Evolutionary conservation across 2,888 invertebrate genomes (phyloP), one percentile per base, ranked within the genome.

Genomic region (Enoplolaimus lenunculus): DNA sequence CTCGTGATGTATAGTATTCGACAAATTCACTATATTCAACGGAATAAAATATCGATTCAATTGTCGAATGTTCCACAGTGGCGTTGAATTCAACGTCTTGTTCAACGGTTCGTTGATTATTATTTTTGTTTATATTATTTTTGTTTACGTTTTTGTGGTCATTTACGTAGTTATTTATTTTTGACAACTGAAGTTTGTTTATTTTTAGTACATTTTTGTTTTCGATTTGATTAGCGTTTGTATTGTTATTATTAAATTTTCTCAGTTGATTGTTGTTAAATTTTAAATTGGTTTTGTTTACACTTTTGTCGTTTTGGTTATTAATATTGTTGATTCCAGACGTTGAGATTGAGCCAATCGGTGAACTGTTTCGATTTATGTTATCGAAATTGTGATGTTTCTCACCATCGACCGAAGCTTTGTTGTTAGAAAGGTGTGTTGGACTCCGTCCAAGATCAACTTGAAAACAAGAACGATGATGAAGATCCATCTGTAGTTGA

Each of bases 381-480:
- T 45, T 45, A 7, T 21, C 7, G 21, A 45, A 45, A 21, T 45
- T 45, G n/a, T n/a, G n/a, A n/a, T n/a, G n/a, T n/a, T n/a, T n/a
- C 21, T 21, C 45, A 45, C 7, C 45, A 45, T 45, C 45, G 7
- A 13, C 7, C 7, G 7, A 13, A 45, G 45, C 45, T 45, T 45
- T 21, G 7, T 13, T 7, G 45, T 45, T 45, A 13, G 45, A 45
- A 7, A 7, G 7, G 21, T 45, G 7, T 45, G 45, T 13, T 45
- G 7, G 7, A 13, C 45, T 7, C 7, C 21, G 7, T 45, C 45
- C 45, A 7, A 66, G 31, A 34, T 66, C 67, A 31, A 66, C 34
- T 34, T 66, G 67, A 66, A 66, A 66, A 34, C 67, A 66, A 2
- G 67, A 66, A 31, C 34, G 67, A n/a, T 66, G 67, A 34, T 66